These are phyloP conservation scores for sheep (Ovis aries) DNA, from an alignment of 2,113 vertebrate genomes.

Conservation along the genomic window DNA sequence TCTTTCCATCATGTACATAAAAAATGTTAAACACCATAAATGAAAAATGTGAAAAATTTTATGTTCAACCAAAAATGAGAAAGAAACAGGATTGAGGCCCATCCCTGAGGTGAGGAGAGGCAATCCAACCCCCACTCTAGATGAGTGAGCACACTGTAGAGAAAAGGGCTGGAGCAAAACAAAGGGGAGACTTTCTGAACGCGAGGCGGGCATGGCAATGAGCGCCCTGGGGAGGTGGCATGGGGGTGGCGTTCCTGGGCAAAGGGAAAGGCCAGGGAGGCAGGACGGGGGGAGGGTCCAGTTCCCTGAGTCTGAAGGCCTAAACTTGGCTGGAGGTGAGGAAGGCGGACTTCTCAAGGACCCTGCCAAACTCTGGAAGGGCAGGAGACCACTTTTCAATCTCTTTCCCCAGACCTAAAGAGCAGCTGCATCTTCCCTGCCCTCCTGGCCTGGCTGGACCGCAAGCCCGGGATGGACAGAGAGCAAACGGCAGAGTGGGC, in stretches of 20 bases:
- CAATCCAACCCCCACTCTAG: not conserved
- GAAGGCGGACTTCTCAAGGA: not conserved
- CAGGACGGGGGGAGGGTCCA: rapidly evolving
- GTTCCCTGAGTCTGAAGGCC: not conserved
- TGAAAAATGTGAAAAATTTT: not conserved
- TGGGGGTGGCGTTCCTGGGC: not conserved
- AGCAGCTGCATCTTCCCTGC: not conserved
- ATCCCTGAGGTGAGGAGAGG: not conserved
- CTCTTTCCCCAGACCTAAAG: not conserved
- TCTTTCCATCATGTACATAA: not conserved
- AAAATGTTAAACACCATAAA: not conserved
- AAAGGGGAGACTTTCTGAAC: conserved; percentile 51
- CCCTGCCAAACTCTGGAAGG: not conserved
- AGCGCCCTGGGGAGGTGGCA: not conserved
- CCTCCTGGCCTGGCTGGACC: not conserved
- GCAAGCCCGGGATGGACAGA: too few relatives aligned
- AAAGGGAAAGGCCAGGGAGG: not conserved
- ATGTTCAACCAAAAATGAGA: not conserved
- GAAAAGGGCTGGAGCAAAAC: not conserved
- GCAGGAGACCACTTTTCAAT: not conserved
- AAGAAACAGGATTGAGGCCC: not conserved
- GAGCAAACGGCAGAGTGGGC: not conserved
- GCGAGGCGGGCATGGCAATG: conserved; percentile 13
- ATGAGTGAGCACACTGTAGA: not conserved
- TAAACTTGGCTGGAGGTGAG: not conserved